These are phyloP conservation scores for Lysiphlebus fabarum DNA, from an alignment of 1,140 invertebrate species.

Conservation along the genomic window DNA sequence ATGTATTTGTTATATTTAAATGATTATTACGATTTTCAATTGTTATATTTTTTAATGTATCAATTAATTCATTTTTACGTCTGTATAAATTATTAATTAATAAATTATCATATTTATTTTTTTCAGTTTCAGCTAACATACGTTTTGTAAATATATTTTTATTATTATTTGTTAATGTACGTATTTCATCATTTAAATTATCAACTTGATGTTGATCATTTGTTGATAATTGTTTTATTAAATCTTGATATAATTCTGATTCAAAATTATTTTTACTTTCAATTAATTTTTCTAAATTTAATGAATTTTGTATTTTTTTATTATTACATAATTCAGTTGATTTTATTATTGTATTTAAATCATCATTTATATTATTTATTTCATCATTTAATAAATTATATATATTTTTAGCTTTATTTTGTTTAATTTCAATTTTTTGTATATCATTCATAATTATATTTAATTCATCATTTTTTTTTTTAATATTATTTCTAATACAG, in stretches of 20 bases:
- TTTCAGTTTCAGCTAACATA: slow-evolving; percentile 94
- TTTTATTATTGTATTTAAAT: slow-evolving; percentile 83
- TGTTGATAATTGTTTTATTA: slow-evolving; percentile 78
- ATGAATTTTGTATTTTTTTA: slow-evolving; percentile 86
- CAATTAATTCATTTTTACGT: slow-evolving; percentile 81
- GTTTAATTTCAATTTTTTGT: slow-evolving; percentile 95
- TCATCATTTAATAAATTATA: slow-evolving; percentile 96
- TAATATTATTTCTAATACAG: slow-evolving; percentile 77
- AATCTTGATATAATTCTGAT: slow-evolving; percentile 84
- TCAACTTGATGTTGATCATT: slow-evolving; percentile 85
- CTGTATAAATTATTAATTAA: slow-evolving; percentile 94
- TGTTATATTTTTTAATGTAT: slow-evolving; percentile 92
- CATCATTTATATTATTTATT: slow-evolving; percentile 92
- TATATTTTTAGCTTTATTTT: slow-evolving; percentile 92
- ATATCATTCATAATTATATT: slow-evolving; percentile 93
- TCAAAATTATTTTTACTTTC: slow-evolving; percentile 89
- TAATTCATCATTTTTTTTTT: slow-evolving; percentile 82
- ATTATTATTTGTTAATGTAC: slow-evolving; percentile 88
- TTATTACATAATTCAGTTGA: slow-evolving; percentile 84
- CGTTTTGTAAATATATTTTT: slow-evolving; percentile 92
- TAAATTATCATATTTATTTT: slow-evolving; percentile 96
- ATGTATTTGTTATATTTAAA: slow-evolving; percentile 77
- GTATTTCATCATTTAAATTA: slow-evolving; percentile 91
- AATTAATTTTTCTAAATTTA: slow-evolving; percentile 92
- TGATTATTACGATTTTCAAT: slow-evolving; percentile 89